Conservation (phyloP, 2,888 invertebrate genomes). For the Prionchulus punctatus region DNA sequence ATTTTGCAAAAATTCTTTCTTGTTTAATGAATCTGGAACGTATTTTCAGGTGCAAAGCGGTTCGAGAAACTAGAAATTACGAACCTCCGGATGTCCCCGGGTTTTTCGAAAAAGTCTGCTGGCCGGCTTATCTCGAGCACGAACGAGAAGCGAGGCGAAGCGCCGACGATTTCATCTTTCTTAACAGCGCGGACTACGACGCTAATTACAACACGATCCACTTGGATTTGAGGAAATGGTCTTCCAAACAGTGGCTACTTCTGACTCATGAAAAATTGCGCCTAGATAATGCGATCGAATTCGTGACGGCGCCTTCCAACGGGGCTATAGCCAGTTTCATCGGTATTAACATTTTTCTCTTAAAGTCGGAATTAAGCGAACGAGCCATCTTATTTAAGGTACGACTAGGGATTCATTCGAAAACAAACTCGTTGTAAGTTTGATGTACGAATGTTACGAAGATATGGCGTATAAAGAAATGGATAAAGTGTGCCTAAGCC, state of each 20-base stretch:
- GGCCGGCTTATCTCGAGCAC: conserved; percentile 6
- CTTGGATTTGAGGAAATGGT: too few relatives aligned
- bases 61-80: not conserved
- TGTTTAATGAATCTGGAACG: not conserved
- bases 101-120: conserved; percentile 2
- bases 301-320: too few relatives aligned
- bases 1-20: not conserved
- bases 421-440: conserved; percentile 50
- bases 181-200: not conserved
- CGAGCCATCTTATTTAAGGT: too few relatives aligned
- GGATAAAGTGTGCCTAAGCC: conserved; percentile 54
- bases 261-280: too few relatives aligned
- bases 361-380: too few relatives aligned
- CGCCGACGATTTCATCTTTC: not conserved
- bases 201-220: too few relatives aligned
- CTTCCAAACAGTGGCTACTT: too few relatives aligned
- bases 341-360: too few relatives aligned
- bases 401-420: conserved; percentile 33
- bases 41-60: not conserved
- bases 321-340: too few relatives aligned
- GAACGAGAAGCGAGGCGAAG: not conserved
- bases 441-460: conserved; percentile 85
- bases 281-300: too few relatives aligned
- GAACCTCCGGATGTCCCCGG: conserved; percentile 5
- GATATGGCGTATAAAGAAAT: conserved; percentile 73